Evolutionary conservation across 2,113 vertebrate species (phyloP), one percentile per base, ranked within the genome.

Genomic region (Acanthisitta chloris): DNA sequence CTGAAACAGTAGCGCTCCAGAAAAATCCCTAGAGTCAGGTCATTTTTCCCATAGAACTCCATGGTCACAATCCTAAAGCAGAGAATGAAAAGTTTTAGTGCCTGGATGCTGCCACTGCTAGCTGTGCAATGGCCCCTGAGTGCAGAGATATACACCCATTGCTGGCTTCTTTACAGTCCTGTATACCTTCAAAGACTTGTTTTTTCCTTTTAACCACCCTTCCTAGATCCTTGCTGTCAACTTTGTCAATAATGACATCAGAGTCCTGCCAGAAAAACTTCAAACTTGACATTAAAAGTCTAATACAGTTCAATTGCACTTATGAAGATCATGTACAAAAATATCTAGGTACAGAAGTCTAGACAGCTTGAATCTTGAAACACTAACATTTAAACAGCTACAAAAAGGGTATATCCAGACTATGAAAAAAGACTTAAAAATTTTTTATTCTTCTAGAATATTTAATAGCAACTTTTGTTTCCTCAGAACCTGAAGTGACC

Each of bases 31-130:
- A 99, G 98, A 16, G 99, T 99, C 76, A 99, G 98, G 92, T 99
- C 99, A 87, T 99, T 99, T 98, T 99, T 99, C 21, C 99, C 99
- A 84, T 99, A 99, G 95, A 99, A 99, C 85, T 99, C 99, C 99
- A 99, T 99, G 7, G 99, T 99, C 86, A 99, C 99, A 88, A 99
- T 99, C 99, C 99, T 99, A 98, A 95, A 88, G 81, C 71, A 96
- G 51, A 89, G 33, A 82, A 31, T 42, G 5, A 73, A 76, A 87
- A 95, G 54, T 42, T 87, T 85, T 82, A 78, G 51, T 52, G 48
- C 17, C 24, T 25, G 43, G 40, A 64, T 58, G 51, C 16, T 82
- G 36, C 43, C 42, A 52, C 57, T 33, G 17, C 48, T 57, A 66
- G 33, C 24, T 74, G 24, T 36, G 28, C 52, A 74, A 42, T 8